A percentile compares a stretch with the other conserved stretches of the same genome.
Evolutionary conservation across 2,888 invertebrate species (phyloP).

Genomic region (Chironomus riparius): DNA sequence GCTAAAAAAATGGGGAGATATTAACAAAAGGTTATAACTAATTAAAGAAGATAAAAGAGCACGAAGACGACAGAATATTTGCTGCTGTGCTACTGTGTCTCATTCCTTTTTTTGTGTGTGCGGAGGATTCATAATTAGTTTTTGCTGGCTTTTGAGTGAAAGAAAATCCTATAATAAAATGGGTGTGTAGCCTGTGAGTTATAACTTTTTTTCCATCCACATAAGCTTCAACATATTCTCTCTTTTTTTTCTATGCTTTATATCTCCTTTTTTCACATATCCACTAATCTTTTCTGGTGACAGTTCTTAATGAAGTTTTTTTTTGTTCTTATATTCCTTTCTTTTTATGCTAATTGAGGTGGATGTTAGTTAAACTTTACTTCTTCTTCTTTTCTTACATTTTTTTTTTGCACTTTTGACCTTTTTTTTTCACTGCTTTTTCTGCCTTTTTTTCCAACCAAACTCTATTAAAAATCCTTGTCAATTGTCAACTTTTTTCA

Average conservation of each 20-base stretch:
- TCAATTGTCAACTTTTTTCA: too few relatives aligned
- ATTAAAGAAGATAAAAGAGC: background rate
- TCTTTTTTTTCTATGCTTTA: background rate
- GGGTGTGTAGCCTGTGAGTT: constrained; percentile 4
- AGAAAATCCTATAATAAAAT: background rate
- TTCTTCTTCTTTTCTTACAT: background rate
- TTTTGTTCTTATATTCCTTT: background rate
- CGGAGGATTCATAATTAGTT: constrained; percentile 3
- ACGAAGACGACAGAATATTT: background rate
- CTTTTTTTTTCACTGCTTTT: too few relatives aligned
- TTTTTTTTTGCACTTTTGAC: background rate
- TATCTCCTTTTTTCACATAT: background rate
- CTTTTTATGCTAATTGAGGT: background rate
- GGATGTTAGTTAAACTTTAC: background rate
- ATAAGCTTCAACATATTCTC: background rate
- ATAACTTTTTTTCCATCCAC: background rate
- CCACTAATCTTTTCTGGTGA: background rate
- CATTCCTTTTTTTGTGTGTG: background rate
- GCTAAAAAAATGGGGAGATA: background rate
- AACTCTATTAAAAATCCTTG: too few relatives aligned
- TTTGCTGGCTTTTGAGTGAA: background rate
- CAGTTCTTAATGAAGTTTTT: background rate
- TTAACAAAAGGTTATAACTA: background rate
- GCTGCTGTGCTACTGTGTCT: too few relatives aligned
- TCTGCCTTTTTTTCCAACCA: too few relatives aligned